phyloP scores from a whole-genome alignment of 1,140 invertebrate genomes.

The Diorhabda elongata region DNA sequence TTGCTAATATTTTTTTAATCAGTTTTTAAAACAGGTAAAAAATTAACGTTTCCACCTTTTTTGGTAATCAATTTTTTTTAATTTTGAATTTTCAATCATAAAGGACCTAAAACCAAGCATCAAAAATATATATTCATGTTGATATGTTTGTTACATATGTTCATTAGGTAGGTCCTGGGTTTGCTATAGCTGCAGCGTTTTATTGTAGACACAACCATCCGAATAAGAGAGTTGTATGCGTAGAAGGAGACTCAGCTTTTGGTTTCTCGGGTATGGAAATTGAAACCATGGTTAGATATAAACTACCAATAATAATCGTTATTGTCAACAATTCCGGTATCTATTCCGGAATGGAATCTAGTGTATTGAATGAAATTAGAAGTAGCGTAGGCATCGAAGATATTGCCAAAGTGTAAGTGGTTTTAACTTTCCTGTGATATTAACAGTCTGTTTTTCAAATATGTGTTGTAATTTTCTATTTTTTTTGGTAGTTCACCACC shows the following conservation, averaged over 20 bases:
- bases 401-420: constrained; percentile 58
- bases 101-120: too few species aligned
- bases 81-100: too few species aligned
- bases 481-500: constrained; percentile 68
- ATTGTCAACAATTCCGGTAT: constrained; percentile 97
- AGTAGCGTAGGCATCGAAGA: constrained; percentile 54
- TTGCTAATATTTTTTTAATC: too few species aligned
- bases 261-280: constrained; percentile 98
- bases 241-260: constrained; percentile 95
- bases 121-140: too few species aligned
- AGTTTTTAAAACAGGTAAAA: too few species aligned
- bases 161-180: constrained; percentile 76
- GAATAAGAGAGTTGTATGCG: constrained; percentile 75
- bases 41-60: too few species aligned
- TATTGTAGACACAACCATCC: constrained; percentile 80
- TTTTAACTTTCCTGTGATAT: neutral
- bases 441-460: constrained; percentile 8
- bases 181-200: constrained; percentile 87
- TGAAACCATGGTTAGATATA: constrained; percentile 93
- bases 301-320: constrained; percentile 84
- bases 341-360: constrained; percentile 77
- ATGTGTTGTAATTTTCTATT: constrained; percentile 1
- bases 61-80: too few species aligned
- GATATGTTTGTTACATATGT: neutral
- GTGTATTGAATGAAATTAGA: constrained; percentile 68